phyloP scores from a whole-genome alignment of 2,797 vertebrate species.

The Betta splendens region DNA sequence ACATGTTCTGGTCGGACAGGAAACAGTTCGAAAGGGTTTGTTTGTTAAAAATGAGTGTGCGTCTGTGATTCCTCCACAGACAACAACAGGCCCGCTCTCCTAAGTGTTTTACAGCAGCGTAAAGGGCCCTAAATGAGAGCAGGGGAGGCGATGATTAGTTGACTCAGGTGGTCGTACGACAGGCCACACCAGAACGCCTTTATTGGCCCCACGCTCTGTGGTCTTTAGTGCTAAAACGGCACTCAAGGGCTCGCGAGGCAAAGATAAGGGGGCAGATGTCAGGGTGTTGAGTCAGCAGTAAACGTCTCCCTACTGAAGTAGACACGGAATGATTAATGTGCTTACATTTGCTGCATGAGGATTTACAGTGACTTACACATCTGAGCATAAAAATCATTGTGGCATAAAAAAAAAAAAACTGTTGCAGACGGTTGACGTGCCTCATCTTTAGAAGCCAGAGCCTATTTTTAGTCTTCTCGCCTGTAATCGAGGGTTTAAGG shows the following conservation, averaged over 20 bases:
- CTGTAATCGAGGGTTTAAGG: constrained; percentile 26
- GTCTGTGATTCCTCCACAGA: constrained; percentile 26
- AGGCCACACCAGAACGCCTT: constrained; percentile 46
- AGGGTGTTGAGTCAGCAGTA: constrained; percentile 59
- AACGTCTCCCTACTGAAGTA: constrained; percentile 8
- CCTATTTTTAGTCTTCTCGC: constrained; percentile 60
- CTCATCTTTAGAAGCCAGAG: constrained; percentile 18
- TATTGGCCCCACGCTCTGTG: constrained; percentile 55
- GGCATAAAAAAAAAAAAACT: not conserved
- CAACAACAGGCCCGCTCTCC: constrained; percentile 15
- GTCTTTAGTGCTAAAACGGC: constrained; percentile 37
- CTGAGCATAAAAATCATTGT: not conserved
- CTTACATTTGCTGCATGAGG: constrained; percentile 13
- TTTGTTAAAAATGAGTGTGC: constrained; percentile 21
- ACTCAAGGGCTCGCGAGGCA: constrained; percentile 34
- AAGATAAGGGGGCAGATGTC: not conserved
- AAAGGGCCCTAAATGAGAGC: constrained; percentile 59
- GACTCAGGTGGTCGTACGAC: constrained; percentile 75
- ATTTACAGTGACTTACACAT: constrained; percentile 22
- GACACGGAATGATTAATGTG: constrained; percentile 1
- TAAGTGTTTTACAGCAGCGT: constrained; percentile 64
- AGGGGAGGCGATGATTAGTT: constrained; percentile 64
- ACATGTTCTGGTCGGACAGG: no score
- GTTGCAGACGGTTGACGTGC: not conserved
- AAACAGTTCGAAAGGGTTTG: no score